These are phyloP conservation scores for Gastrophysa polygoni DNA, from an alignment of 2,888 invertebrate species.

Conservation along the genomic window DNA sequence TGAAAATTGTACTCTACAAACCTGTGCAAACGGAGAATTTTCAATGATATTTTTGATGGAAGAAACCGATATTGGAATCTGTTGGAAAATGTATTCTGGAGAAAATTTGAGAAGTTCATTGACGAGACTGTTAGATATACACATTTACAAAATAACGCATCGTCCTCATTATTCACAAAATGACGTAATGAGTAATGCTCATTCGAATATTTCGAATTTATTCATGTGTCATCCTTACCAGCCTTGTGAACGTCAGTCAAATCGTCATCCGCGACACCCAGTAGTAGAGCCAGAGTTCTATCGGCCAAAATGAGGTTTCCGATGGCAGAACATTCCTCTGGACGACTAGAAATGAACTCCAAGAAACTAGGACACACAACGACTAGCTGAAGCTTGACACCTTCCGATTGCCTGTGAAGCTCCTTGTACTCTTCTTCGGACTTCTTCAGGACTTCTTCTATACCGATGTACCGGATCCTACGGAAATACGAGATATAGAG, in stretches of 20 bases:
- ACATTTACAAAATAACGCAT: no score
- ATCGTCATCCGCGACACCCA: conserved; percentile 78
- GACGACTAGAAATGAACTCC: conserved; percentile 64
- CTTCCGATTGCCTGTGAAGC: conserved; percentile 64
- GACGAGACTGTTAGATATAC: no score
- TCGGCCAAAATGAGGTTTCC: conserved; percentile 70
- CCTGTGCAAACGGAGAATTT: no score
- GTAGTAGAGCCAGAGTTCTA: conserved; percentile 78
- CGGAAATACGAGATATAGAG: no score
- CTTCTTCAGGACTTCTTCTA: conserved; percentile 68
- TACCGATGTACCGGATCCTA: conserved; percentile 77
- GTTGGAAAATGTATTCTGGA: no score
- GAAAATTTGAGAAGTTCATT: no score
- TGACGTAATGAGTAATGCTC: no score
- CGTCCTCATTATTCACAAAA: no score
- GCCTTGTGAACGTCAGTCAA: conserved; percentile 72
- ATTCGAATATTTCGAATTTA: no score
- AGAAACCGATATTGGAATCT: no score
- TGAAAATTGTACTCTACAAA: no score
- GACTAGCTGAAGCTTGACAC: conserved; percentile 78
- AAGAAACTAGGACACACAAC: conserved; percentile 79
- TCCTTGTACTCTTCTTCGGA: conserved; percentile 60
- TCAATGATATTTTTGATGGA: no score
- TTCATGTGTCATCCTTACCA: conserved; percentile 57
- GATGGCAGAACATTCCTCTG: conserved; percentile 61